These are phyloP conservation scores for Camponotus fellah DNA, from an alignment of 2,888 invertebrate species.

Conservation along the genomic window DNA sequence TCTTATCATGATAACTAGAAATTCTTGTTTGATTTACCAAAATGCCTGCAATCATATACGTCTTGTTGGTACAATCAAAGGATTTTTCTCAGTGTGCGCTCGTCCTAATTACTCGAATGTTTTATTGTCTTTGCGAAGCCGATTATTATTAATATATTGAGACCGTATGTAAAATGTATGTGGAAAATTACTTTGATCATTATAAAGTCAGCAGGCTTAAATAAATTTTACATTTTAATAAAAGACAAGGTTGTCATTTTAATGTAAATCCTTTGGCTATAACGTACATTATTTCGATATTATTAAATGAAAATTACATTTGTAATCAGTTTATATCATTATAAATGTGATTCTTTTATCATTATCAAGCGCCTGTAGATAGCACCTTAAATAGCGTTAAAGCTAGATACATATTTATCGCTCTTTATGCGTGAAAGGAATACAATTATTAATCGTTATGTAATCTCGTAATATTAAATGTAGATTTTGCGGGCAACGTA, in stretches of 20 bases:
- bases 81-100: neutral
- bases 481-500: slow-evolving; percentile 10
- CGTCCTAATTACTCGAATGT: neutral
- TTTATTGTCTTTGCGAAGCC: slow-evolving; percentile 19
- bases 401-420: slow-evolving; percentile 1
- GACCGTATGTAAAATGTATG: too few relatives aligned
- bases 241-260: neutral
- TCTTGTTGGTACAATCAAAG: too few relatives aligned
- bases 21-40: too few relatives aligned
- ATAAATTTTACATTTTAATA: neutral
- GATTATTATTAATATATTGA: neutral
- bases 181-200: neutral
- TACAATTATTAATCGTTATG: slow-evolving; percentile 25
- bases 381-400: neutral
- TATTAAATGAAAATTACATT: neutral
- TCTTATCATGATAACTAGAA: too few relatives aligned
- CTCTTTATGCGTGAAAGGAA: neutral
- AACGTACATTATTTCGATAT: neutral
- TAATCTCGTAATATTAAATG: slow-evolving; percentile 38
- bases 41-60: too few relatives aligned
- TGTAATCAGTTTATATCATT: slow-evolving; percentile 7
- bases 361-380: neutral
- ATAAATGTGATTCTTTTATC: neutral
- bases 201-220: neutral
- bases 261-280: neutral